Base-by-base conservation (phyloP, 1,140 invertebrate genomes). In the Laodelphax striatellus region DNA sequence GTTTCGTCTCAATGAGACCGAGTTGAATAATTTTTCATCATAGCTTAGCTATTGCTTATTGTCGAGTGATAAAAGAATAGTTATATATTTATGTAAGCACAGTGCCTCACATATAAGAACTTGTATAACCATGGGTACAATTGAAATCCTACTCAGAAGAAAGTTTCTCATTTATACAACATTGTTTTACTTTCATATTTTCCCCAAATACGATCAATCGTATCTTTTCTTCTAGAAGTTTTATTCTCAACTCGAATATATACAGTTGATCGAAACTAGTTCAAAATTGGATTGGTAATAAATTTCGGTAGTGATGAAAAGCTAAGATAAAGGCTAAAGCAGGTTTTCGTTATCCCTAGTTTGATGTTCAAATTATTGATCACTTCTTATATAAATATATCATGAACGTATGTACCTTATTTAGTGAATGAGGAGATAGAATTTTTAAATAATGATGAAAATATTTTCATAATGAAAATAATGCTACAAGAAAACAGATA, bases 331-430 rank as follows among this genome's bases (percentile, higher is more conserved):
- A 50, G 16, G 16, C n/a, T 17, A 9, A 50, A 19, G 14, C 21
- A 19, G 16, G 16, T 9, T 19, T 50, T 2, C 46, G 16, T 17
- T 19, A 22, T 19, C 46, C 21, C 6, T 22, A 50, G 46, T 50
- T 50, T 50, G 3, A 50, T 50, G 16, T 19, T 50, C 14, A 50
- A 50, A 50, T 11, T 22, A 22, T 50, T 17, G 16, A 50, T 50
- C 21, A 50, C 16, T 50, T 50, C 21, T 50, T 50, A 50, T 19
- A 50, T 17, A 17, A 22, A 50, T 50, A 22, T 17, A 50, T 50
- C 16, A 50, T 50, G 46, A 50, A 60, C 52, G 52, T 24, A 55
- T 60, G 59, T 60, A 60, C 59, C 59, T 60, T 60, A 55, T 42
- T 54, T 53, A 52, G 52, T 53, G 59, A 55, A 41, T 44, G 54